Conservation (phyloP, 2,888 invertebrate genomes). For the Morinoia aosen region DNA sequence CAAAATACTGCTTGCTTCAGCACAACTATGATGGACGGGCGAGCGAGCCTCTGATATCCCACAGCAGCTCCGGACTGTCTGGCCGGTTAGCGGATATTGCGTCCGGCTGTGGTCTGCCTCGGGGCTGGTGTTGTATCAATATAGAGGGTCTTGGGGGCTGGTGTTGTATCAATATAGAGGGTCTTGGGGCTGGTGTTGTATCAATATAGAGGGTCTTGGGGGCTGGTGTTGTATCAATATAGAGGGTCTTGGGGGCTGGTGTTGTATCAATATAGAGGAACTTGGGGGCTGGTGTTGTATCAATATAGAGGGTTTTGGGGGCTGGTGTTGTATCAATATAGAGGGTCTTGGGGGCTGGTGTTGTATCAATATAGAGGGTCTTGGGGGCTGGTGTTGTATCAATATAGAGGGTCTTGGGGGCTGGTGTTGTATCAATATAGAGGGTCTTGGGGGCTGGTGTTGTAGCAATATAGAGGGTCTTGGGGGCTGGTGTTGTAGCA, state of each 20-base stretch:
- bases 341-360: too few relatives aligned
- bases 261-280: too few relatives aligned
- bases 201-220: neutral
- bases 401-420: too few relatives aligned
- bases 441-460: too few relatives aligned
- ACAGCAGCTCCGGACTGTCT: neutral
- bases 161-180: neutral
- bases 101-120: neutral
- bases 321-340: too few relatives aligned
- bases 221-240: neutral
- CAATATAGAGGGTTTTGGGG: too few relatives aligned
- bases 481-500: too few relatives aligned
- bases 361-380: too few relatives aligned
- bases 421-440: too few relatives aligned
- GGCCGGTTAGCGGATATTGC: neutral
- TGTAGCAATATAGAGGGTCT: too few relatives aligned
- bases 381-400: too few relatives aligned
- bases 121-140: neutral
- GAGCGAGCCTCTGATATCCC: neutral
- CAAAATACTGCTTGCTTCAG: constrained; percentile 49
- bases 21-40: constrained; percentile 38
- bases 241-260: neutral
- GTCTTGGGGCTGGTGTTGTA: neutral
- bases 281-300: too few relatives aligned
- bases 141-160: neutral